Evolutionary conservation across 2,797 vertebrate genomes (phyloP).

Genomic region (Esox lucius): DNA sequence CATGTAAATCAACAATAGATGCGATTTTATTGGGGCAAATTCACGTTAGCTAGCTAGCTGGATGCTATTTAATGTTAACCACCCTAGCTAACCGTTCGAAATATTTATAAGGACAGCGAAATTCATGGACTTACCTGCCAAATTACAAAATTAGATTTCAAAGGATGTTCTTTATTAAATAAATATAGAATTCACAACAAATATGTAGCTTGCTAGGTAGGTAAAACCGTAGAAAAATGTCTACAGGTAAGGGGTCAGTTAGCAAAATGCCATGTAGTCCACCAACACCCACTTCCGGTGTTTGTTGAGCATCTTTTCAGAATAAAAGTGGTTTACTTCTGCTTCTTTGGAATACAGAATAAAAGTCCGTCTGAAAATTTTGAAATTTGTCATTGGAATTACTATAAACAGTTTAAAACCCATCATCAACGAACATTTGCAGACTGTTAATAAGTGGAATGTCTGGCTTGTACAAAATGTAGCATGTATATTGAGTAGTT

Average conservation of each 20-base stretch:
- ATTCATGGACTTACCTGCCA: background rate
- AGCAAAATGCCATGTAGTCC: constrained; percentile 1
- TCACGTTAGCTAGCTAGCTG: background rate
- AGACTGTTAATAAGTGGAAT: no score
- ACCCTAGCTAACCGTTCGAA: background rate
- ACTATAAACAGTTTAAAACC: background rate
- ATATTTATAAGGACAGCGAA: background rate
- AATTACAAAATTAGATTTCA: background rate
- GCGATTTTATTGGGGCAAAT: background rate
- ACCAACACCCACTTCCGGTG: background rate
- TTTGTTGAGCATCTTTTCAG: background rate
- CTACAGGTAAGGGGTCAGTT: background rate
- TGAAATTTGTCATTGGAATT: background rate
- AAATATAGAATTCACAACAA: background rate
- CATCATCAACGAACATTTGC: no score
- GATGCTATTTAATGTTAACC: background rate
- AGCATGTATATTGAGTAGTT: no score
- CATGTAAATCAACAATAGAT: background rate
- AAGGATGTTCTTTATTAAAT: background rate
- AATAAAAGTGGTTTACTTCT: background rate
- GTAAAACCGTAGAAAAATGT: background rate
- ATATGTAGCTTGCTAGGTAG: background rate
- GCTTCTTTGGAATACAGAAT: constrained; percentile 1
- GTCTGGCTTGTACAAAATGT: no score
- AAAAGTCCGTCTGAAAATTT: background rate